phyloP scores from a whole-genome alignment of 2,888 invertebrate genomes.

The Ptilodon capucinus region DNA sequence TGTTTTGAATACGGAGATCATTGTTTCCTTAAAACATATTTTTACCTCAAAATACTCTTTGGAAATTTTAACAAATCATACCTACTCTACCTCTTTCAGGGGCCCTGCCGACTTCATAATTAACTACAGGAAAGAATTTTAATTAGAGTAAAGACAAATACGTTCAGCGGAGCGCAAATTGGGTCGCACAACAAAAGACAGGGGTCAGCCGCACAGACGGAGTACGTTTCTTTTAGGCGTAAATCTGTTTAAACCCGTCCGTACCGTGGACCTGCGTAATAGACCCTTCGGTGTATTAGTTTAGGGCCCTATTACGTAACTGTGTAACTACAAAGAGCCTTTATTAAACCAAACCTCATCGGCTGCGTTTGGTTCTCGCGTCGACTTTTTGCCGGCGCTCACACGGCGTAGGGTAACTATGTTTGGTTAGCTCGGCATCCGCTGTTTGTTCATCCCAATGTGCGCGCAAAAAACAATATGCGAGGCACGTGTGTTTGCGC shows the following conservation, averaged over 20 bases:
- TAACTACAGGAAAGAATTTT: slow-evolving; percentile 55
- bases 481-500: slow-evolving; percentile 41
- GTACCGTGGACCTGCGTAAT: slow-evolving; percentile 55
- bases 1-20: too few species aligned
- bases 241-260: slow-evolving; percentile 67
- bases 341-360: slow-evolving; percentile 63
- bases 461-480: slow-evolving; percentile 60
- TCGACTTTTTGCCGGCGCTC: slow-evolving; percentile 48
- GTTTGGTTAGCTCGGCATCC: slow-evolving; percentile 61
- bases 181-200: slow-evolving; percentile 58
- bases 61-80: slow-evolving; percentile 23
- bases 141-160: slow-evolving; percentile 63
- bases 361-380: slow-evolving; percentile 41
- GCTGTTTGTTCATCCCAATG: slow-evolving; percentile 65
- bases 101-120: slow-evolving; percentile 46
- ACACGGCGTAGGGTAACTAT: slow-evolving; percentile 60
- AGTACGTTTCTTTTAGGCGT: slow-evolving; percentile 58
- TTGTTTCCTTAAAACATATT: not conserved
- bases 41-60: not conserved
- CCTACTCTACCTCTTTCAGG: slow-evolving; percentile 38
- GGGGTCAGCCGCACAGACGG: slow-evolving; percentile 52
- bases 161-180: slow-evolving; percentile 49
- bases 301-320: slow-evolving; percentile 74
- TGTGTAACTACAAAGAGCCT: slow-evolving; percentile 65
- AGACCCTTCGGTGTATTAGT: slow-evolving; percentile 67